Base-by-base conservation (phyloP, 2,797 vertebrate genomes). In the Spinus pinus region DNA sequence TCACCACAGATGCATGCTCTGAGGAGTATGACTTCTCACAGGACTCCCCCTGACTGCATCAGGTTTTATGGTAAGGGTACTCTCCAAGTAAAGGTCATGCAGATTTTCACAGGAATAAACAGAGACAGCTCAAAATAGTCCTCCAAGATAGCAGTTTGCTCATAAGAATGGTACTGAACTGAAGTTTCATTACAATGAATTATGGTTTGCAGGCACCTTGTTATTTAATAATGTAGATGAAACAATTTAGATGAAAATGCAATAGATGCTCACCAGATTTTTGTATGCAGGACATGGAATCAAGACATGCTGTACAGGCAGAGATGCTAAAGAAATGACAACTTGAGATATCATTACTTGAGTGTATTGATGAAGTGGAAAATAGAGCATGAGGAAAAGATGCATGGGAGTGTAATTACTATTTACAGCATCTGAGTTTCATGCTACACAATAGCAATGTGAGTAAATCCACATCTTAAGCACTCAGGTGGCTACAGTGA, bases 311-410 rank as follows among this genome's bases (percentile, higher is more conserved):
- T 61, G 53, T 90, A 79, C 47, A 91, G 70, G 67, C 0, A 0
- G 74, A 90, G 53, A 74, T 0, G 6, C 57, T 87, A 64, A 89
- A 85, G 61, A 53, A 93, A 80, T 23, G 14, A 67, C 83, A 91
- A 50, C 77, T 60, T 85, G 42, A 88, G 77, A 67, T 49, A 77
- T 13, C 69, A 23, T 71, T 82, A 77, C 65, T 46, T 53, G 81
- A 72, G 47, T 33, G 30, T 75, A 86, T 8, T 50, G 87, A 93
- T 83, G 67, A 95, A 96, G 81, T 67, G 41, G 53, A 93, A 90
- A 74, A 88, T 17, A 49, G 33, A 86, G 25, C 1, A 2, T 4
- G 35, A 94, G 50, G 31, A 85, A 14, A 56, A 91, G 71, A 79
- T 39, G 60, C 53, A 93, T 27, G 33, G 74, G 73, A 92, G 66